These are phyloP conservation scores for Xylocopa sonorina DNA, from an alignment of 1,140 invertebrate species.

Conservation along the genomic window DNA sequence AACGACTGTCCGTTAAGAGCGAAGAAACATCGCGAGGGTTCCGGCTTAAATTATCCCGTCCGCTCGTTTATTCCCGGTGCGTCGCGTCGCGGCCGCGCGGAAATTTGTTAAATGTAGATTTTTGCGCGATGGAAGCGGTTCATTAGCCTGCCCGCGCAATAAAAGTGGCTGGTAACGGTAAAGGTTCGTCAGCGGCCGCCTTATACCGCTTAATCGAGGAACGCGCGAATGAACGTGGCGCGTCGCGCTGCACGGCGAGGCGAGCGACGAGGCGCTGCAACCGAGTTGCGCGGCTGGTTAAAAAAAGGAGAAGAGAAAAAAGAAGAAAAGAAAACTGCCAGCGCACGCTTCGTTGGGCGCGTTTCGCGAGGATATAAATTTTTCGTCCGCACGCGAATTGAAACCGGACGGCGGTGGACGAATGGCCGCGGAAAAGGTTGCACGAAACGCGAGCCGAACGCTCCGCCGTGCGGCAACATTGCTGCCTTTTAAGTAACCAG, in stretches of 20 bases:
- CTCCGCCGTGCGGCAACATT: too few species aligned
- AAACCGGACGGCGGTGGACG: neutral
- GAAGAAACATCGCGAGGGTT: constrained; percentile 33
- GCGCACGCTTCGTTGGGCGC: neutral
- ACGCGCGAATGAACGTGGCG: neutral
- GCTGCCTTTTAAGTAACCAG: too few species aligned
- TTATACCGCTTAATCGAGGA: constrained; percentile 41
- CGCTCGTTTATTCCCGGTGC: constrained; percentile 26
- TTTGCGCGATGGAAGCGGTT: constrained; percentile 20
- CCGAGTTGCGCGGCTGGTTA: too few species aligned
- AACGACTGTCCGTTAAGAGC: neutral
- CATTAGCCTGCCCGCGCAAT: constrained; percentile 37
- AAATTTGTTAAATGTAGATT: constrained; percentile 39
- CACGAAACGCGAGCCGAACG: neutral
- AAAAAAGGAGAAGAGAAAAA: too few species aligned
- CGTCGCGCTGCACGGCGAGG: constrained; percentile 13
- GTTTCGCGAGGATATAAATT: constrained; percentile 28
- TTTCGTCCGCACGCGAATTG: neutral
- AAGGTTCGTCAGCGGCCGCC: constrained; percentile 28
- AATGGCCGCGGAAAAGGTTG: constrained; percentile 6
- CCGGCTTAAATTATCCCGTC: constrained; percentile 41
- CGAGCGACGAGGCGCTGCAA: neutral
- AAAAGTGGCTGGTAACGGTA: constrained; percentile 41
- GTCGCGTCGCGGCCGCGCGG: neutral
- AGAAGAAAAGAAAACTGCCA: too few species aligned